These are phyloP conservation scores for Todiramphus saurophagus DNA, from an alignment of 2,113 vertebrate species.

Conservation along the genomic window DNA sequence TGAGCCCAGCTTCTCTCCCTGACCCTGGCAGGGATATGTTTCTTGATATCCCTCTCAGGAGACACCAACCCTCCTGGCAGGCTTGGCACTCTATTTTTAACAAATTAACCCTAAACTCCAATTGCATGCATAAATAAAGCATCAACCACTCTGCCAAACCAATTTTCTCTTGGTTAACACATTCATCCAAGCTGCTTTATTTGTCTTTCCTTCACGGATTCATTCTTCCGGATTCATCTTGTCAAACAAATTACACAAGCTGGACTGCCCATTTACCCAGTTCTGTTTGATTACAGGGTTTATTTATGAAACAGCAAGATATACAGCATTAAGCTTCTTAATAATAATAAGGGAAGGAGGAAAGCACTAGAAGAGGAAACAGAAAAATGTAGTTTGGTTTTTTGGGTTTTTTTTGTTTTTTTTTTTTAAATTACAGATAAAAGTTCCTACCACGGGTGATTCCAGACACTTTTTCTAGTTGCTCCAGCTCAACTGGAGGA, in stretches of 20 bases:
- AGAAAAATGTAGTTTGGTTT: not conserved
- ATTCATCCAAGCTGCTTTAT: slow-evolving; percentile 58
- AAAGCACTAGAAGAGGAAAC: not conserved
- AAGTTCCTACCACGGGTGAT: slow-evolving; percentile 39
- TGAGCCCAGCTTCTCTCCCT: not conserved
- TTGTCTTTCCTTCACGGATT: slow-evolving; percentile 52
- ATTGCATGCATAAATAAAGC: slow-evolving; percentile 60
- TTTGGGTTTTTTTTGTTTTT: too few relatives aligned
- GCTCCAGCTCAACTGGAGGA: not conserved
- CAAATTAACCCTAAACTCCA: not conserved
- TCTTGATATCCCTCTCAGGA: not conserved
- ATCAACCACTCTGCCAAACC: slow-evolving; percentile 27
- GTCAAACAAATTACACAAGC: slow-evolving; percentile 55
- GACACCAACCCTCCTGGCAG: not conserved
- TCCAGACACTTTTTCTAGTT: slow-evolving; percentile 29
- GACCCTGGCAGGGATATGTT: not conserved
- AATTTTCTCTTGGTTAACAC: slow-evolving; percentile 41
- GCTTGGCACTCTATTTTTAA: slow-evolving; percentile 20
- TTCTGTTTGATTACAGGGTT: slow-evolving; percentile 49
- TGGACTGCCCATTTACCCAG: slow-evolving; percentile 52
- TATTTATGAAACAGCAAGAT: slow-evolving; percentile 61
- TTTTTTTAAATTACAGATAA: slow-evolving; percentile 30
- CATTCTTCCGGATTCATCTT: slow-evolving; percentile 51
- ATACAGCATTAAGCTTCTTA: slow-evolving; percentile 59
- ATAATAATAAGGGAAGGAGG: slow-evolving; percentile 43